Evolutionary conservation across 2,113 vertebrate species (phyloP), one percentile per base, ranked within the genome.

Genomic region (Psilopogon haemacephalus): DNA sequence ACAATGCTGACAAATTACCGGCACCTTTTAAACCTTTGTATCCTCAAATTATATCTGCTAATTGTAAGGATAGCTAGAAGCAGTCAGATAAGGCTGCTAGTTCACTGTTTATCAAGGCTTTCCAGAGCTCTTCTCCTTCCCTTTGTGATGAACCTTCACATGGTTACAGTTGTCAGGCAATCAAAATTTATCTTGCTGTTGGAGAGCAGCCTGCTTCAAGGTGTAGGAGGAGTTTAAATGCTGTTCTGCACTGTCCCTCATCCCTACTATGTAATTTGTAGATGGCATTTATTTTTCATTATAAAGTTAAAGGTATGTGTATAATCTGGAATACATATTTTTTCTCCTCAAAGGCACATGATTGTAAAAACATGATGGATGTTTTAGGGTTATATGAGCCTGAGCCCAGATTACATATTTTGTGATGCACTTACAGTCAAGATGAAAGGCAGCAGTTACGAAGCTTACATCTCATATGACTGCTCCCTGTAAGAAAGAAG

Each of bases 121-220:
- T 84, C 54, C 79, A 88, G 78, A 86, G 72, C 82, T 89, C 58
- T 62, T 78, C 54, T 87, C 50, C 62, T 86, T 85, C 67, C 89
- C 75, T 91, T 94, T 88, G 91, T 95, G 68, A 89, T 54, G 68
- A 94, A 40, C 48, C 78, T 77, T 64, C 89, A 62, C 82, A 60
- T 91, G 72, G 95, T 94, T 96, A 95, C 93, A 84, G 95, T 95
- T 72, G 94, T 95, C 82, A 96, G 72, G 94, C 75, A 95, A 93
- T 84, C 79, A 88, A 77, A 76, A 90, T 89, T 64, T 9, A 74
- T 76, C 40, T 89, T 70, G 46, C 28, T 44, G 23, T 50, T 64
- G 35, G 24, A 79, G n/a, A 86, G 72, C 78, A 79, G 23, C 28
- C 46, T 64, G 60, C 48, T 89, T 91, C 64, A 50, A 68, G 54